Evolutionary conservation across 2,888 invertebrate species (phyloP).

Genomic region (Melolontha melolontha): DNA sequence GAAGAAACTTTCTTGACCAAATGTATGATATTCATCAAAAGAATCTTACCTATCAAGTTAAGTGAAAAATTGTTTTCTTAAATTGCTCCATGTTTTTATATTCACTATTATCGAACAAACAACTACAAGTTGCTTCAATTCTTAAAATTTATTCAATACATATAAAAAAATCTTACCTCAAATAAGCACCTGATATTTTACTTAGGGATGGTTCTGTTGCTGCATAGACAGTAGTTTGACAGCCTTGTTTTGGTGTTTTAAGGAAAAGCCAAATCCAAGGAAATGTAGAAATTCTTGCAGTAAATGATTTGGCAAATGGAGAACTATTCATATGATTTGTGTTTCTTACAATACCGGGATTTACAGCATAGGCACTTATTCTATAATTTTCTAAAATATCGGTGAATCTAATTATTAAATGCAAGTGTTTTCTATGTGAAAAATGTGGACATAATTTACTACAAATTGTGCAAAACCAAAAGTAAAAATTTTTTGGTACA

Average conservation of each 20-base stretch:
- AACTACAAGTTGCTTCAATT: conserved; percentile 8
- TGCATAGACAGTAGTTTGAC: conserved; percentile 75
- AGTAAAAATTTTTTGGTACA: too few relatives aligned
- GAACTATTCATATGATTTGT: conserved; percentile 73
- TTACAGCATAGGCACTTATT: conserved; percentile 76
- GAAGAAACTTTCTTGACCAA: too few relatives aligned
- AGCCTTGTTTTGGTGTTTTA: conserved; percentile 77
- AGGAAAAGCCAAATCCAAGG: conserved; percentile 78
- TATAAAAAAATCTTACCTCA: conserved; percentile 67
- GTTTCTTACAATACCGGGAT: conserved; percentile 77
- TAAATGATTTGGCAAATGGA: conserved; percentile 66
- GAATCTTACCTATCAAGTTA: too few relatives aligned
- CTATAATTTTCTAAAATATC: conserved; percentile 52
- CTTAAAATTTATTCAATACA: conserved; percentile 6
- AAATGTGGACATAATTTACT: too few relatives aligned
- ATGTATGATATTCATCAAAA: too few relatives aligned
- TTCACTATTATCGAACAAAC: too few relatives aligned
- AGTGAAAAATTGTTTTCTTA: too few relatives aligned
- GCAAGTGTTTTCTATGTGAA: too few relatives aligned
- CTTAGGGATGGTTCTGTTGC: conserved; percentile 74
- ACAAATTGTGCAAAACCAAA: too few relatives aligned
- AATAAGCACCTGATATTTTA: conserved; percentile 74
- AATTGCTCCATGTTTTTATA: too few relatives aligned
- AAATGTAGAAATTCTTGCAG: conserved; percentile 71
- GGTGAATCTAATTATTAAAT: too few relatives aligned